A percentile compares a stretch with the other conserved stretches of the same genome.
phyloP scores from a whole-genome alignment of 2,113 vertebrate genomes.

The Cyanoderma ruficeps region DNA sequence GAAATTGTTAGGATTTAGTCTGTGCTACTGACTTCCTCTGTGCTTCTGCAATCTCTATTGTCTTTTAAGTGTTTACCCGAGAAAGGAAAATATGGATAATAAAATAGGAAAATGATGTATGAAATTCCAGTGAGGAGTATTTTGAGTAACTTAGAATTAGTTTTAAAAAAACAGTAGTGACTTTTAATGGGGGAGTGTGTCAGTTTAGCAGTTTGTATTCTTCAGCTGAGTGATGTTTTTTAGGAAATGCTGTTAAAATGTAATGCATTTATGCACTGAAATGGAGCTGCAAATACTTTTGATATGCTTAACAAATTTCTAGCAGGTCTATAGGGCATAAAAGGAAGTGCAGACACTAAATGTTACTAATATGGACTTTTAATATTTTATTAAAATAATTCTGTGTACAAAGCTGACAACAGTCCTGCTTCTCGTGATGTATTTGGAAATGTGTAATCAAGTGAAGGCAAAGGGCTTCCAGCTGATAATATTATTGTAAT shows the following conservation, averaged over 20 bases:
- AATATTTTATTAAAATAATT: neutral
- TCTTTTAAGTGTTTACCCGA: neutral
- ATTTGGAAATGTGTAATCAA: neutral
- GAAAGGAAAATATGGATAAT: neutral
- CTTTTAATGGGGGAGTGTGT: neutral
- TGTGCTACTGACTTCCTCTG: neutral
- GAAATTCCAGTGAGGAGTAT: neutral
- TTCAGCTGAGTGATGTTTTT: neutral
- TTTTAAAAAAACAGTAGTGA: neutral
- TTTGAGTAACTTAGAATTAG: neutral
- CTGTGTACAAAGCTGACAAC: neutral
- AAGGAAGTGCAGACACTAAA: neutral
- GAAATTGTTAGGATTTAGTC: neutral
- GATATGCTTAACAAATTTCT: neutral
- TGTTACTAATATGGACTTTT: neutral
- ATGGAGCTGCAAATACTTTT: neutral
- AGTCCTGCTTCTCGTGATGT: neutral
- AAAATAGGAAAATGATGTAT: neutral
- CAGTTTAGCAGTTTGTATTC: neutral
- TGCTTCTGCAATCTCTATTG: neutral
- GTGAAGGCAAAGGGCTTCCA: neutral
- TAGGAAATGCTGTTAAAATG: neutral
- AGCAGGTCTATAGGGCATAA: neutral
- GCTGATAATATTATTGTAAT: neutral
- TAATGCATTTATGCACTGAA: neutral